Base-by-base conservation (phyloP, 2,888 invertebrate genomes). In the Atherix ibis region DNA sequence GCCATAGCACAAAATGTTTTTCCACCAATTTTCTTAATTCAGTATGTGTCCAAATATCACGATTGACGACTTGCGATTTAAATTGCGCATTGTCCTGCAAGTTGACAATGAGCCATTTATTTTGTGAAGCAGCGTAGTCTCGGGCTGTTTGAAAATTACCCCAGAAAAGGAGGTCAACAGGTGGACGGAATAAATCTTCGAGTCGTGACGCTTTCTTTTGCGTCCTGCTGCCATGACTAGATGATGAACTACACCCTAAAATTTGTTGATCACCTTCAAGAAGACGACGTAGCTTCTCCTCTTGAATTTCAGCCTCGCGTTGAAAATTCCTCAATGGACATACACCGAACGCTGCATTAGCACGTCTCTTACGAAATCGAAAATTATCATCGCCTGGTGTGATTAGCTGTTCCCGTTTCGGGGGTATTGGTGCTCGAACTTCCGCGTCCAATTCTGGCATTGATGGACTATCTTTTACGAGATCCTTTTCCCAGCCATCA, bases 61-160 rank as follows among this genome's bases (percentile, higher is more conserved):
- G 62, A 54, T 78, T 77, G 30, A 79, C 58, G 8, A 71, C 65
- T 54, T 78, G 77, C 43, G 77, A 78, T 15, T 69, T 58, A 50
- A 80, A 79, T 13, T 35, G 25, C 10, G 19, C 3, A 17, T 35
- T 35, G 15, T 35, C 27, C 16, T 35, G 35, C 6, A 80, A 65
- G 50, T 80, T 79, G 1, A 78, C 73, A 44, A 79, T 58, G 16
- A 79, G 50, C 79, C 79, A 79, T 36, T 68, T 67, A 44, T 71
- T 70, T 12, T 63, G 56, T 4, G 10, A 9, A 43, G 67, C 62
- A 36, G 76, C 66, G 30, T 59, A 60, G 34, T 70, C 69, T 16
- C 73, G 63, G 0, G 71, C 71, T 33, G 61, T 54, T 16, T 65
- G 49, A 37, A 77, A 70, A 4, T 70, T 62, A 10, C 77, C 76